Base-by-base conservation (phyloP, 2,113 vertebrate species). In the Rhinichthys klamathensis region DNA sequence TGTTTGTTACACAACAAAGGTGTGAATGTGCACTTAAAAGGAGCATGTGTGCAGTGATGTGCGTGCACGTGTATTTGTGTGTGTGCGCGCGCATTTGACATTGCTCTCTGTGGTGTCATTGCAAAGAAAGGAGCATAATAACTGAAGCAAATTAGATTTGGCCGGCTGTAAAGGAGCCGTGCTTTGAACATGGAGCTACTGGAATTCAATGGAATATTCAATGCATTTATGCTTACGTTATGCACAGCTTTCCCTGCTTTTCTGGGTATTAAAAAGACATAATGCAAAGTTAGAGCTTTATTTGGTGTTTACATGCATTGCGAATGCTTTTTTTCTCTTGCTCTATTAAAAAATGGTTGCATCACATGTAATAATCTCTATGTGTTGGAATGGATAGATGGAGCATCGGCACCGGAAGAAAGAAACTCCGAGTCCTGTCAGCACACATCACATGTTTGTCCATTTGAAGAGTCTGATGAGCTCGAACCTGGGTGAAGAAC, bases 401-500 rank as follows among this genome's bases (percentile, higher is more conserved):
- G 98, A 99, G 75, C 96, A 99, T 87, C 96, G 98, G n/a, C 98
- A 99, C 89, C 93, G 97, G 56, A 99, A 99, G 93, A 99, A 99
- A 90, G 97, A 99, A 63, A 96, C 97, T 0, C 94, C 97, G 0
- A 92, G 95, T 0, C 95, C 96, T 41, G 97, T 96, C 1, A 99
- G 97, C 94, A 97, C 96, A 69, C 98, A 99, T 90, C 98, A 99
- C 87, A 94, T 99, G 85, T 98, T 98, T 61, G 96, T 99, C 54
- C 97, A 99, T 21, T 96, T 99, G 91, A 99, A 99, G 90, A 99
- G 98, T 86, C 92, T 99, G 87, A 97, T 98, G 97, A 98, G 97
- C 54, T 97, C 96, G 87, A 99, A 99, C 84, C 92, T 99, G 69
- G 98, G 98, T 38, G 98, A 99, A 82, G 98, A 99, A 88, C 95